Evolutionary conservation across 2,113 vertebrate species (phyloP), one percentile per base, ranked within the genome.

Genomic region (Motacilla alba): DNA sequence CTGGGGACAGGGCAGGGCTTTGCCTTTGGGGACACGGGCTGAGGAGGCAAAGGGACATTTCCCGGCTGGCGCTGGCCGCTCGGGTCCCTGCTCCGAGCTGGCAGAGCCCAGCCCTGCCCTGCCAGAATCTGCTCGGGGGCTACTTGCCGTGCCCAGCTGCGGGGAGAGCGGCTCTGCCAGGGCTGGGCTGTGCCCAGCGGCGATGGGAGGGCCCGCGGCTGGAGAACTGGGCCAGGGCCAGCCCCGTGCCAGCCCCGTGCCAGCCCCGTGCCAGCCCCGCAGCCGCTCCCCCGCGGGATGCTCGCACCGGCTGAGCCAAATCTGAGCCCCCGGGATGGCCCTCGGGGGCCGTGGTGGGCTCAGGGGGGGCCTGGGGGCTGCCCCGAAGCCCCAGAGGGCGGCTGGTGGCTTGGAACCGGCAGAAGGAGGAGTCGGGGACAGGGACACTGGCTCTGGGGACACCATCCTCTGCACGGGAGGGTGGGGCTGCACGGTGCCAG

Each of bases 141-240:
- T 73, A 10, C 41, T 74, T 60, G 70, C 31, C 23, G 35, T 4
- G 28, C 31, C 44, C 16, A 1, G 31, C 31, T 5, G 15, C 24
- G n/a, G 27, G 67, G 28, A 26, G 33, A 66, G 0, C 11, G 3
- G 44, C 50, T 35, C 4, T 62, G 83, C 58, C 4, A 3, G 53
- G 33, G 17, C 27, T 6, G 88, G n/a, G 49, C 49, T 28, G 55
- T 2, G 5, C 1, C 12, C 1, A 0, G 19, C 1, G 62, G 23
- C 7, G 5, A 7, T 3, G 1, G 2, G 46, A 58, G 2, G 46
- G 44, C 2, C 50, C 0, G 1, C 10, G 31, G 21, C 44, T 14
- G 4, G 0, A 20, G 17, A 27, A 2, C 0, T 0, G 70, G 30
- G 55, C 2, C 13, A 39, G 26, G 1, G 2, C 2, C 12, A 47